Evolutionary conservation across 2,113 vertebrate species (phyloP).

Genomic region (Podarcis muralis): DNA sequence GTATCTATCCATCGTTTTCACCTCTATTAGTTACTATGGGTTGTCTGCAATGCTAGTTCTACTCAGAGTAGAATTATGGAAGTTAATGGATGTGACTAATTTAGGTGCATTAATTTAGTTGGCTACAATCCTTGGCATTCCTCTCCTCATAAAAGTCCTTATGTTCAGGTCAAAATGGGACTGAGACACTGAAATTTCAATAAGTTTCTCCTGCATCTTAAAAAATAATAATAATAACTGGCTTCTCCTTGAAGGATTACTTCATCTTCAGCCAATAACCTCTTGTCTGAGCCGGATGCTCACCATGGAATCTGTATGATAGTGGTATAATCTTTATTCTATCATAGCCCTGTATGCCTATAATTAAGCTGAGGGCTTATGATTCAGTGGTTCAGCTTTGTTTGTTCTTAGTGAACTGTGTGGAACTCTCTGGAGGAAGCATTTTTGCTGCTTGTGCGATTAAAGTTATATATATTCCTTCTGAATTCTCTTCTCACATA

Average conservation of each 20-base stretch:
- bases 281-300: neutral
- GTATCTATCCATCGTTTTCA: neutral
- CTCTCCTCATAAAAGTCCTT: neutral
- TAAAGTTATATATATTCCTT: constrained; percentile 49
- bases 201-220: constrained; percentile 29
- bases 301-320: constrained; percentile 12
- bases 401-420: constrained; percentile 52
- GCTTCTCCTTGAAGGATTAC: constrained; percentile 49
- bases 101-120: neutral
- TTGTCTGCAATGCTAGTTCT: no score
- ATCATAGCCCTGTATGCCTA: neutral
- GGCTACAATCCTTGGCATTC: neutral
- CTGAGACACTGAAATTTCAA: constrained; percentile 39
- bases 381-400: constrained; percentile 56
- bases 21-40: neutral
- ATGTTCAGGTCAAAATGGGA: constrained; percentile 4
- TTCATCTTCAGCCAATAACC: constrained; percentile 39
- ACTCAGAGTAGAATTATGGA: no score
- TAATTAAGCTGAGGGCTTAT: constrained; percentile 56
- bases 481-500: constrained; percentile 42
- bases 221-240: neutral
- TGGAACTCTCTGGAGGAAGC: constrained; percentile 51
- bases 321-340: neutral
- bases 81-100: no score
- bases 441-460: constrained; percentile 46